A percentile compares a stretch with the other conserved stretches of the same genome.
phyloP scores from a whole-genome alignment of 2,797 vertebrate genomes.

The Sebastes cheni region DNA sequence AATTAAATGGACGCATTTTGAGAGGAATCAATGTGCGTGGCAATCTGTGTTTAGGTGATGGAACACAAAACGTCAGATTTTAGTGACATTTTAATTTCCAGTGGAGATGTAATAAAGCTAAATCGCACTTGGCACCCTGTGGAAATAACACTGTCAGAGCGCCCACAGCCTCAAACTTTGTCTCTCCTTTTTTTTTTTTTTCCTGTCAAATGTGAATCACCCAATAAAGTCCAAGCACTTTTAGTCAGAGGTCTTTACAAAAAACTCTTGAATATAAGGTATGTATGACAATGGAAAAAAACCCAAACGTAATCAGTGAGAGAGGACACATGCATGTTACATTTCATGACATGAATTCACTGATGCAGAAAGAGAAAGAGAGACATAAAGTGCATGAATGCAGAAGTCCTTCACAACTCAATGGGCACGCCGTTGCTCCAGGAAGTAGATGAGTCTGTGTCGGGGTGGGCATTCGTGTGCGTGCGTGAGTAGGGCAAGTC shows the following conservation, averaged over 20 bases:
- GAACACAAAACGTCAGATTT: neutral
- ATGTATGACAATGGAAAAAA: neutral
- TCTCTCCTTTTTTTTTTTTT: neutral
- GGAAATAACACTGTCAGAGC: neutral
- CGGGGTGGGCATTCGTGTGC: neutral
- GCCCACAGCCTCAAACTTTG: neutral
- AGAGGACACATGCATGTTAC: neutral
- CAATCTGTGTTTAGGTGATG: neutral
- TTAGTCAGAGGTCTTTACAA: neutral
- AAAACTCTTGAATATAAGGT: neutral
- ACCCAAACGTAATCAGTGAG: neutral
- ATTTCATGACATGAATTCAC: slow-evolving; percentile 20
- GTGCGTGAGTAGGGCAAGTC: neutral
- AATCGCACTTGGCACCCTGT: slow-evolving; percentile 1
- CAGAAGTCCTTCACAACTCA: slow-evolving; percentile 65
- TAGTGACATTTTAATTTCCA: slow-evolving; percentile 11
- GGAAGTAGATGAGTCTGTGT: slow-evolving; percentile 51
- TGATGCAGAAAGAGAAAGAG: slow-evolving; percentile 11
- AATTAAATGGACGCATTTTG: neutral
- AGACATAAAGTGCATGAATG: slow-evolving; percentile 16
- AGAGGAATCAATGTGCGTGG: neutral
- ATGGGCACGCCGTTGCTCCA: slow-evolving; percentile 42
- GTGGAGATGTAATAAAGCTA: slow-evolving; percentile 3
- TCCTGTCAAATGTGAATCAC: neutral
- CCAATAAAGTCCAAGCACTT: neutral